These are phyloP conservation scores for Indri indri DNA, from an alignment of 2,113 vertebrate genomes.

Conservation along the genomic window DNA sequence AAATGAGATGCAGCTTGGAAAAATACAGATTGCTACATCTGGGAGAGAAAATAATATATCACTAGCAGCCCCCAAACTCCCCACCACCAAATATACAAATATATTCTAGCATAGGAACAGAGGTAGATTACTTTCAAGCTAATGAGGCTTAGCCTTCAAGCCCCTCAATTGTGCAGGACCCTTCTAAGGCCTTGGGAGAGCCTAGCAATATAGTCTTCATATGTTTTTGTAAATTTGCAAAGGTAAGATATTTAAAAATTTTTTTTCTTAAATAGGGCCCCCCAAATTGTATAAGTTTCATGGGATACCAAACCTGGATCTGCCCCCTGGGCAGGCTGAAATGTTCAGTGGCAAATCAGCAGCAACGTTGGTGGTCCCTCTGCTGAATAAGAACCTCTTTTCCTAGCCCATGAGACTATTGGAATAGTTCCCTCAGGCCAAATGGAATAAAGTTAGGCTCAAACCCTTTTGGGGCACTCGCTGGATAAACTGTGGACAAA, in stretches of 20 bases:
- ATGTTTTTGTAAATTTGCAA: neutral
- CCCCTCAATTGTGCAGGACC: neutral
- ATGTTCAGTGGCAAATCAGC: neutral
- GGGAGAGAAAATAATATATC: conserved; percentile 57
- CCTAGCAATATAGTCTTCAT: neutral
- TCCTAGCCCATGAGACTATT: neutral
- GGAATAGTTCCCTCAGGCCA: neutral
- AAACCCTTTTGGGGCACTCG: neutral
- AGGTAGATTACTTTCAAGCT: neutral
- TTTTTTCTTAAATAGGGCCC: neutral
- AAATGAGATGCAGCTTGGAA: conserved; percentile 74
- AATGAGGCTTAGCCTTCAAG: neutral
- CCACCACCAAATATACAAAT: neutral
- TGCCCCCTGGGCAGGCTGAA: neutral
- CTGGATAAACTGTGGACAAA: neutral
- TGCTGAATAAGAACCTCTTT: neutral
- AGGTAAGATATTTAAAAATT: neutral
- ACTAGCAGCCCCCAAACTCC: neutral
- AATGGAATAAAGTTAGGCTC: neutral
- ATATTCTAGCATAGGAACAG: neutral
- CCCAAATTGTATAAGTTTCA: neutral
- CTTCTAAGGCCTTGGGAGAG: neutral
- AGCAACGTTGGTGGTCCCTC: neutral
- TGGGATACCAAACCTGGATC: neutral
- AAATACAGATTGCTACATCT: conserved; percentile 52